A percentile compares a stretch with the other conserved stretches of the same genome.
These are phyloP conservation scores for Rhinogobius similis DNA, from an alignment of 2,113 vertebrate genomes.

Conservation along the genomic window DNA sequence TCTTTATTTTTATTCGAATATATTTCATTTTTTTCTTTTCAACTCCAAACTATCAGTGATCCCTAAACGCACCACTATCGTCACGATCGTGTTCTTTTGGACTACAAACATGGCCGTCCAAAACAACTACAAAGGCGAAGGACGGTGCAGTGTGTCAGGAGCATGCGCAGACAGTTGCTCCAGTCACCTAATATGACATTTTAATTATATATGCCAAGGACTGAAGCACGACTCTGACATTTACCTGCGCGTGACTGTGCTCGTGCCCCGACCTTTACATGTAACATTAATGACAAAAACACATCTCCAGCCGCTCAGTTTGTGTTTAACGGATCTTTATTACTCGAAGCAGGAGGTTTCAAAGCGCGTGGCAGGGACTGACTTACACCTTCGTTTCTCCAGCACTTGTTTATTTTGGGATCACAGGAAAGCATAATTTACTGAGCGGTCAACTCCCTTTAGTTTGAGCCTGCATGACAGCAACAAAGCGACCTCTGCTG, in stretches of 20 bases:
- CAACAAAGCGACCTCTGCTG: background rate
- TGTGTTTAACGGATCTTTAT: background rate
- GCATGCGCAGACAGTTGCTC: constrained; percentile 31
- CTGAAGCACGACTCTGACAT: constrained; percentile 34
- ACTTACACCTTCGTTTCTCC: background rate
- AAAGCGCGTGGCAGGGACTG: background rate
- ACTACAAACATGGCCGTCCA: constrained; percentile 58
- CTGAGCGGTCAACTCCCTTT: background rate
- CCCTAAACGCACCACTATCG: constrained; percentile 35
- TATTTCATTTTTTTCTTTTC: too few relatives aligned
- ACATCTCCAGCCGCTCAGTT: background rate
- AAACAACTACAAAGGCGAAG: constrained; percentile 24
- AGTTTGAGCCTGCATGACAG: background rate
- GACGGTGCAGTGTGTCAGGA: constrained; percentile 12
- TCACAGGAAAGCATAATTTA: background rate
- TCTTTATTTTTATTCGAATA: too few relatives aligned
- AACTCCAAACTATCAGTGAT: too few relatives aligned
- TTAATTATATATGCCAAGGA: constrained; percentile 22
- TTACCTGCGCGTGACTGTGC: background rate
- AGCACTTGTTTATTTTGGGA: background rate
- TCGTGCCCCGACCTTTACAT: background rate
- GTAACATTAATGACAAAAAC: background rate
- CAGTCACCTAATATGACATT: constrained; percentile 36
- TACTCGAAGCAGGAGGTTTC: background rate
- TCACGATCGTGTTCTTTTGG: constrained; percentile 25